Percentiles rank a stretch among this genome's conserved stretches.
Evolutionary conservation across 2,797 vertebrate genomes (phyloP).

Genomic region (Trematomus bernacchii): DNA sequence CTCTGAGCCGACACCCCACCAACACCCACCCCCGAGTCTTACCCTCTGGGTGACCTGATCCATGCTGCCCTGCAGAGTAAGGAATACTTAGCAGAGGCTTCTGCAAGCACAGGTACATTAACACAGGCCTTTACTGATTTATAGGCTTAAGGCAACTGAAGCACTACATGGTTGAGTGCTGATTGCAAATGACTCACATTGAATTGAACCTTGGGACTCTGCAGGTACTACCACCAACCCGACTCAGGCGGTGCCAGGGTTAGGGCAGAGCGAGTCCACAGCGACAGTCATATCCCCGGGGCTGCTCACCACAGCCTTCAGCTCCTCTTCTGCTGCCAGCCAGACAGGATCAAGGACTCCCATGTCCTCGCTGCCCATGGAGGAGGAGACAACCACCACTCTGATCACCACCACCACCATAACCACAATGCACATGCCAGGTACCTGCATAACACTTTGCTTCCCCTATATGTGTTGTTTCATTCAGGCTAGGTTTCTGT

Average conservation of each 20-base stretch:
- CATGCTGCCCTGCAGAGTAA: conserved; percentile 89
- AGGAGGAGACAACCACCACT: conserved; percentile 94
- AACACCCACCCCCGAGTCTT: conserved; percentile 76
- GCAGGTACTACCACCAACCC: conserved; percentile 87
- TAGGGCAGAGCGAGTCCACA: conserved; percentile 71
- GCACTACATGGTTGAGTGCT: background rate
- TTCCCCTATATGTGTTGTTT: background rate
- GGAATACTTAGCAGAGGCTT: conserved; percentile 81
- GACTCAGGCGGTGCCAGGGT: conserved; percentile 82
- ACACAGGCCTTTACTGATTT: background rate
- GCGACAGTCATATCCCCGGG: conserved; percentile 83
- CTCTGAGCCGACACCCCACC: conserved; percentile 77
- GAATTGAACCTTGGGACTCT: conserved; percentile 49
- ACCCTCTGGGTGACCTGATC: conserved; percentile 80
- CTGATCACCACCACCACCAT: conserved; percentile 95
- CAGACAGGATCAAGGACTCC: conserved; percentile 70
- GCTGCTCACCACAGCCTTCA: conserved; percentile 85
- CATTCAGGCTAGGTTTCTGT: background rate
- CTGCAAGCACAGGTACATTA: conserved; percentile 75
- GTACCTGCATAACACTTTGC: conserved; percentile 69
- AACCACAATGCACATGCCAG: conserved; percentile 93
- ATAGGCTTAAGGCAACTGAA: background rate
- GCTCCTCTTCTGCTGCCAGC: conserved; percentile 77
- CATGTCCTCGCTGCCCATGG: conserved; percentile 82
- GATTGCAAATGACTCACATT: conserved; percentile 9